phyloP scores from a whole-genome alignment of 2,797 vertebrate species.

The Etheostoma nigrum region DNA sequence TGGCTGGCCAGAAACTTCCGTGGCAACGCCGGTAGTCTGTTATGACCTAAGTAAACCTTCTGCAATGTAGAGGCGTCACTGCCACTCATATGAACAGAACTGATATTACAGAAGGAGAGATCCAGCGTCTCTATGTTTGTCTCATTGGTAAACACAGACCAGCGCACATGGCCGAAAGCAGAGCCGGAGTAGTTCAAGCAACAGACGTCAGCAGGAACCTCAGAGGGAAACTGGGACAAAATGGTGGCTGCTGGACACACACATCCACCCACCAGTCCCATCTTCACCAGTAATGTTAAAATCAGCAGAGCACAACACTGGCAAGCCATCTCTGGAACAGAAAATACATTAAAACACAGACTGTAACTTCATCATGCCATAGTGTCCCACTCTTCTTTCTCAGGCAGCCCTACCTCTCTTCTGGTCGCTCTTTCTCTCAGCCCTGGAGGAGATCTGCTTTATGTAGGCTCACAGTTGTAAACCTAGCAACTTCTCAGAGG shows the following conservation, averaged over 20 bases:
- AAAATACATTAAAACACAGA: constrained; percentile 31
- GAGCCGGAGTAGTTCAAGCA: constrained; percentile 91
- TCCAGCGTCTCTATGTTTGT: constrained; percentile 83
- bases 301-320: constrained; percentile 66
- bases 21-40: constrained; percentile 84
- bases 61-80: constrained; percentile 64
- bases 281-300: constrained; percentile 51
- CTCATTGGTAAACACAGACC: constrained; percentile 80
- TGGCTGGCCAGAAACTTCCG: constrained; percentile 84
- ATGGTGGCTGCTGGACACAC: constrained; percentile 81
- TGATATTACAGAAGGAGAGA: constrained; percentile 87
- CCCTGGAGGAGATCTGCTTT: constrained; percentile 49
- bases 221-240: constrained; percentile 76
- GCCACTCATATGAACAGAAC: constrained; percentile 54
- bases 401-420: constrained; percentile 36
- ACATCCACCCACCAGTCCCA: constrained; percentile 67
- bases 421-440: constrained; percentile 11
- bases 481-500: constrained; percentile 69
- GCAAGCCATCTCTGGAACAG: constrained; percentile 73
- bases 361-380: not conserved
- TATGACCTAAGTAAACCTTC: constrained; percentile 85
- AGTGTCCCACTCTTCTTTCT: not conserved
- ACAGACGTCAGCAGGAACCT: constrained; percentile 74
- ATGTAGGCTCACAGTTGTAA: constrained; percentile 44
- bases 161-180: constrained; percentile 79